Evolutionary conservation across 1,140 invertebrate genomes (phyloP).

Genomic region (Cyphomyrmex costatus): DNA sequence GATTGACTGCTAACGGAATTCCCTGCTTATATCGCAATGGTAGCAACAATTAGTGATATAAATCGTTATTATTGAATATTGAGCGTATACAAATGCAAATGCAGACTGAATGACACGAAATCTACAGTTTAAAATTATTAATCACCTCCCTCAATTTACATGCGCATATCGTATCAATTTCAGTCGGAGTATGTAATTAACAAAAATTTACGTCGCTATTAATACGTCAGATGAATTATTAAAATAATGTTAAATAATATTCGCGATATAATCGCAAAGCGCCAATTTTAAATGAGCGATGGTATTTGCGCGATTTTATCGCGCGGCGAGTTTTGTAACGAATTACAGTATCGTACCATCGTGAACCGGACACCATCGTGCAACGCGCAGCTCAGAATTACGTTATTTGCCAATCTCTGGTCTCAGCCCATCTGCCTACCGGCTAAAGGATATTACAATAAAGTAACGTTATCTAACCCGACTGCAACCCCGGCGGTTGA

Average conservation of each 20-base stretch:
- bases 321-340: not conserved
- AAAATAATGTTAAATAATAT: constrained; percentile 38
- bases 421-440: constrained; percentile 53
- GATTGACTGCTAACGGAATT: constrained; percentile 42
- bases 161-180: constrained; percentile 46
- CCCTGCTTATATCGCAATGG: constrained; percentile 5
- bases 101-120: not conserved
- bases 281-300: constrained; percentile 9
- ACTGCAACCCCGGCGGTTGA: constrained; percentile 70
- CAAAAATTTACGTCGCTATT: constrained; percentile 50
- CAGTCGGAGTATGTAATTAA: constrained; percentile 6
- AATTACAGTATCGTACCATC: not conserved
- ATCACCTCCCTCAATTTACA: constrained; percentile 48
- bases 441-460: constrained; percentile 69
- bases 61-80: constrained; percentile 50
- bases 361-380: not conserved
- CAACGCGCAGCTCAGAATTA: constrained; percentile 3
- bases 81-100: constrained; percentile 28
- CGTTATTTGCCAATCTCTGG: constrained; percentile 39
- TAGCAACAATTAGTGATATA: constrained; percentile 44
- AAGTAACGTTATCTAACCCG: constrained; percentile 78
- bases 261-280: constrained; percentile 13
- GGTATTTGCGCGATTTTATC: constrained; percentile 26
- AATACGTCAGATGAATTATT: constrained; percentile 48
- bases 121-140: constrained; percentile 51